These are phyloP conservation scores for Cosmia pyralina DNA, from an alignment of 2,888 invertebrate genomes.

Conservation along the genomic window DNA sequence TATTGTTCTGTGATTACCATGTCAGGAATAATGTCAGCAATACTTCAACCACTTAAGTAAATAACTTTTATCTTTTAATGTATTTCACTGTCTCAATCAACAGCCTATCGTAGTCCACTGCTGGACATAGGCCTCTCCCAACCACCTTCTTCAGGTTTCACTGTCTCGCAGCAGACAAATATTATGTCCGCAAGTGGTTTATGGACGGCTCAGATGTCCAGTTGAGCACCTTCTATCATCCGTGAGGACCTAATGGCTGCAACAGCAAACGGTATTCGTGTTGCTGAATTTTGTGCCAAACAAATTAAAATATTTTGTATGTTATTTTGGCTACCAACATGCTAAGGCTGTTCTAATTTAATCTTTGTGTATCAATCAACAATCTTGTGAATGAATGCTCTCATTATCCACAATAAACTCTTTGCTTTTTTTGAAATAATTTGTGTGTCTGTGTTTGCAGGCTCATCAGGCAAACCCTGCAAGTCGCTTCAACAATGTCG, in stretches of 20 bases:
- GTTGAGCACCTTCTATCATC: neutral
- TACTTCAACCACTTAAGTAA: slow-evolving; percentile 82
- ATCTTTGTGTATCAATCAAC: slow-evolving; percentile 1
- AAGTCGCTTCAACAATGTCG: slow-evolving; percentile 68
- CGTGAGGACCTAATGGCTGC: neutral
- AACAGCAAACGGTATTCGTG: neutral
- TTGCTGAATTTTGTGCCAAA: no score
- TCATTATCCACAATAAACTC: neutral
- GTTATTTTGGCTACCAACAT: neutral
- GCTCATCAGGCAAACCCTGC: slow-evolving; percentile 75
- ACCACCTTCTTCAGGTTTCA: neutral
- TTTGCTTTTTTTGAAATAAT: neutral
- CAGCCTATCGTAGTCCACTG: no score
- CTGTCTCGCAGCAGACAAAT: neutral
- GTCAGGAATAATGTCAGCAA: slow-evolving; percentile 78
- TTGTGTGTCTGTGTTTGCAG: slow-evolving; percentile 70
- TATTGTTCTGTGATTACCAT: slow-evolving; percentile 63
- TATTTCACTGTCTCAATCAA: no score
- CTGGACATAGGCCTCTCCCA: no score
- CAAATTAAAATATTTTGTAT: neutral
- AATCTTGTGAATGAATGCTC: neutral
- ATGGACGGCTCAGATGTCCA: neutral
- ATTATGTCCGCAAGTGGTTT: neutral
- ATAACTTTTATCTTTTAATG: slow-evolving; percentile 6
- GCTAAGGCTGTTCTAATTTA: neutral